phyloP scores from a whole-genome alignment of 2,113 vertebrate species.

The Prunella himalayana region DNA sequence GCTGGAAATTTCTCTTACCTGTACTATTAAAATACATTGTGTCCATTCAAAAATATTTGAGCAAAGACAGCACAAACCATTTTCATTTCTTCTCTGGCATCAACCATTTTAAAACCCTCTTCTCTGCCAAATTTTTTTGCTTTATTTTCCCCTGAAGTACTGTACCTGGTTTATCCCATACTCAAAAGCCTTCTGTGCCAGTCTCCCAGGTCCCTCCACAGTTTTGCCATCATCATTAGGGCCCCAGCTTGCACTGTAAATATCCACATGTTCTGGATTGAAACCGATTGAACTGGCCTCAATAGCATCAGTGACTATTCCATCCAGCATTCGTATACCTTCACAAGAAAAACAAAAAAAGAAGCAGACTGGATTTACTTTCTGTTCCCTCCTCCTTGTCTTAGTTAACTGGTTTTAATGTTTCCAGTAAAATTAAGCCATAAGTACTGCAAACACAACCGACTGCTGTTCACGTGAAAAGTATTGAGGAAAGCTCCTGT shows the following conservation, averaged over 20 bases:
- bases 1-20: neutral
- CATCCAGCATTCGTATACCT: slow-evolving; percentile 98
- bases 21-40: neutral
- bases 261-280: slow-evolving; percentile 93
- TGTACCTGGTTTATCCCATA: slow-evolving; percentile 92
- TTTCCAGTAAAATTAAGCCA: neutral
- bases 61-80: neutral
- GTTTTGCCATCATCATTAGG: slow-evolving; percentile 98
- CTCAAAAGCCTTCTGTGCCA: slow-evolving; percentile 96
- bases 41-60: neutral
- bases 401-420: neutral
- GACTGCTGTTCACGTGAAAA: neutral
- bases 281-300: slow-evolving; percentile 98
- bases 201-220: slow-evolving; percentile 91
- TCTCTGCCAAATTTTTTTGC: neutral
- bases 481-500: neutral
- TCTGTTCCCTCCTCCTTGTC: neutral
- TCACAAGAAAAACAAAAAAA: neutral
- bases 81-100: neutral
- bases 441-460: neutral
- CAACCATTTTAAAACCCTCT: neutral
- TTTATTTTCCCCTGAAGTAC: neutral
- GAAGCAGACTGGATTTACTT: neutral
- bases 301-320: slow-evolving; percentile 95
- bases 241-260: slow-evolving; percentile 98